These are phyloP conservation scores for Eudyptes chrysolophus DNA, from an alignment of 2,113 vertebrate species.

Conservation along the genomic window DNA sequence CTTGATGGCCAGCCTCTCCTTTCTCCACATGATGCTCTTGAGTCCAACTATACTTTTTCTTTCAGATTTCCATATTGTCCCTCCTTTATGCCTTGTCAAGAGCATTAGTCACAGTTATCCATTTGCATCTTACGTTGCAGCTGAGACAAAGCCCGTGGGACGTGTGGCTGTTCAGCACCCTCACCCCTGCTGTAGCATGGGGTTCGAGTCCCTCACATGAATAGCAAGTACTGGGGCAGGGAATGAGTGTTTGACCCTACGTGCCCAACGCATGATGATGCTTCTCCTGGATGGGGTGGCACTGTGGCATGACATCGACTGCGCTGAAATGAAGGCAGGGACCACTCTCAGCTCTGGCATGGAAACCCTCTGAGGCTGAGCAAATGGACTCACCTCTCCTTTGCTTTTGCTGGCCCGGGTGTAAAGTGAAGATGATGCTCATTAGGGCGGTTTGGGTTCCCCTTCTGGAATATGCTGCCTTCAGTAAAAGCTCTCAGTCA, in stretches of 20 bases:
- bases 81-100: not conserved
- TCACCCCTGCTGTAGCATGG: not conserved
- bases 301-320: accelerated
- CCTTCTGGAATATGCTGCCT: not conserved
- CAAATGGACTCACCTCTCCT: not conserved
- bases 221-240: not conserved
- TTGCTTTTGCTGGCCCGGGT: not conserved
- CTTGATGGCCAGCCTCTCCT: not conserved
- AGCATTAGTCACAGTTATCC: not conserved
- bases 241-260: accelerated
- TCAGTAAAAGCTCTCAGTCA: not conserved
- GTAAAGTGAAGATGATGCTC: not conserved
- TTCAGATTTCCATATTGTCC: not conserved
- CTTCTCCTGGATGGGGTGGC: not conserved
- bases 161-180: not conserved
- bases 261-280: accelerated
- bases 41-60: not conserved
- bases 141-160: not conserved
- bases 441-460: not conserved
- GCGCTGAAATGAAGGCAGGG: not conserved
- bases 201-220: not conserved
- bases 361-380: not conserved
- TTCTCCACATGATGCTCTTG: not conserved
- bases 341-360: not conserved
- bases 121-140: not conserved